Evolutionary conservation across 2,113 vertebrate species (phyloP).

Genomic region (Saguinus imperator): DNA sequence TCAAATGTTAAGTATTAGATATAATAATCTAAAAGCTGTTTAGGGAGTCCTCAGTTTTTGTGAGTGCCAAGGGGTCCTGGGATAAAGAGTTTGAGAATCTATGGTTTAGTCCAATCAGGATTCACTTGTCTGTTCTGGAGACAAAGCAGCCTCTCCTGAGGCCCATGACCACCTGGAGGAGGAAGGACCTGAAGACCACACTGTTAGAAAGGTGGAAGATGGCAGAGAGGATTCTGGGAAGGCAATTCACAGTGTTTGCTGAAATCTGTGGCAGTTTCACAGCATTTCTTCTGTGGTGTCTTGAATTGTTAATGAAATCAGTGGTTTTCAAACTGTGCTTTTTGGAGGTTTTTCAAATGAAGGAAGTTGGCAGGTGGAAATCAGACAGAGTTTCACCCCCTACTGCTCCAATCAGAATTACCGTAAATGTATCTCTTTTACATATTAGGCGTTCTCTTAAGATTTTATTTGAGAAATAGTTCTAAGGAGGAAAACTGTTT

Average conservation of each 20-base stretch:
- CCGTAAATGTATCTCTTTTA: neutral
- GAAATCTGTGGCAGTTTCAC: neutral
- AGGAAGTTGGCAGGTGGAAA: neutral
- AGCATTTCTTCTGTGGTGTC: neutral
- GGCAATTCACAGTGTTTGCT: neutral
- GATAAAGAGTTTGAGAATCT: neutral
- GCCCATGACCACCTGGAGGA: neutral
- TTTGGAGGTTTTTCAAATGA: neutral
- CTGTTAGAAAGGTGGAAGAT: neutral
- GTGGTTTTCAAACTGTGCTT: conserved; percentile 8
- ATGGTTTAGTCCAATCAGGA: neutral
- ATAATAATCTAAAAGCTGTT: neutral
- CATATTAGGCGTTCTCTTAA: neutral
- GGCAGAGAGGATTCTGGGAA: neutral
- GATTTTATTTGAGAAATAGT: neutral
- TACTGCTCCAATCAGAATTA: neutral
- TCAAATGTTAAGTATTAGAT: neutral
- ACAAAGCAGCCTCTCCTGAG: neutral
- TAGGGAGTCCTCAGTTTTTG: neutral
- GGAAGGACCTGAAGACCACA: fast-evolving
- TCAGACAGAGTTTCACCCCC: neutral
- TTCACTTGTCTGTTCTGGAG: neutral
- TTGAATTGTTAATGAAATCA: conserved; percentile 48
- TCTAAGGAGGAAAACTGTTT: neutral
- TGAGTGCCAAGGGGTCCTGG: neutral